These are phyloP conservation scores for Cydia strobilella DNA, from an alignment of 1,140 invertebrate species.

Conservation along the genomic window DNA sequence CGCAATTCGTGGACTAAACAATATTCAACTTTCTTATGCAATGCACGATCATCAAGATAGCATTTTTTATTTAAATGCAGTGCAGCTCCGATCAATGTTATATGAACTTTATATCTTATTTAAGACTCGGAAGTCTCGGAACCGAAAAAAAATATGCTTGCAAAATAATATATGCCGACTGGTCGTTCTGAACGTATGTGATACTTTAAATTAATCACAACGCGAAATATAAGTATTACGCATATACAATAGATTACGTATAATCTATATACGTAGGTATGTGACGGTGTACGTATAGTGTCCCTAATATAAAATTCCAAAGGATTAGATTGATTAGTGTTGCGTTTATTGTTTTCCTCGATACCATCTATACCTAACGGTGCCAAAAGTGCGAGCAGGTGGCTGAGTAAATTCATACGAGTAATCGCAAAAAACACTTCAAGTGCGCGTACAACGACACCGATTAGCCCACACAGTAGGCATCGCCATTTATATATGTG, in stretches of 20 bases:
- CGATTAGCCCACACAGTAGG: slow-evolving; percentile 14
- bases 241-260: not conserved
- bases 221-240: too few relatives aligned
- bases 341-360: slow-evolving; percentile 18
- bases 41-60: not conserved
- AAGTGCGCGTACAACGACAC: slow-evolving; percentile 1
- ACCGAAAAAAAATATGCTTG: too few relatives aligned
- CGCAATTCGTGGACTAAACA: slow-evolving; percentile 46
- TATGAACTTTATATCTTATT: not conserved
- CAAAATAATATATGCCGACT: too few relatives aligned
- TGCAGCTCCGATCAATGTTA: not conserved
- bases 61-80: slow-evolving; percentile 4
- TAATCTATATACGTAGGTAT: not conserved
- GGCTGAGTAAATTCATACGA: not conserved
- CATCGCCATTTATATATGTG: not conserved
- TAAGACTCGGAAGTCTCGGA: too few relatives aligned
- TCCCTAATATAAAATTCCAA: not conserved
- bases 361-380: slow-evolving; percentile 19
- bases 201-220: too few relatives aligned
- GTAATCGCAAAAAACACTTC: slow-evolving; percentile 12
- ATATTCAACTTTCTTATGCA: slow-evolving; percentile 33
- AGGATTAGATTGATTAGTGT: not conserved
- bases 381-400: slow-evolving; percentile 12
- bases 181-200: too few relatives aligned
- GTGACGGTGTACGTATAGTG: not conserved